Evolutionary conservation across 2,797 vertebrate genomes (phyloP).

Genomic region (Acrossocheilus fasciatus): DNA sequence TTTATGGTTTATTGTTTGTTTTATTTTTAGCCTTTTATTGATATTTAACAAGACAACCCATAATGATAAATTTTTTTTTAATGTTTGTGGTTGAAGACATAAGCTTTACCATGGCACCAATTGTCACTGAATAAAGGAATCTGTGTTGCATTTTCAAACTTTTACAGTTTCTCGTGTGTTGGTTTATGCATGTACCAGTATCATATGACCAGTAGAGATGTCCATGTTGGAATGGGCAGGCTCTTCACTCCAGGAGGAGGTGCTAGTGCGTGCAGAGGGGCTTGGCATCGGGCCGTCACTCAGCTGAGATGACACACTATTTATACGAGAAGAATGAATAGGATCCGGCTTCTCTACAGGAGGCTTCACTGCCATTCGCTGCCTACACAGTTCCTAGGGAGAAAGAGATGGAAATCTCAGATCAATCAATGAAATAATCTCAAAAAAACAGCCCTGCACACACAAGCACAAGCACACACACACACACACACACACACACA

Average conservation of each 20-base stretch:
- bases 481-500: neutral
- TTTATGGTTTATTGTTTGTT: neutral
- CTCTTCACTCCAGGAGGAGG: conserved; percentile 96
- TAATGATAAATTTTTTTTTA: neutral
- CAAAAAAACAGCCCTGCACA: neutral
- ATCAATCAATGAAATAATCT: neutral
- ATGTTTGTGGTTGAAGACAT: neutral
- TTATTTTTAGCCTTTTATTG: neutral
- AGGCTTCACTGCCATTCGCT: conserved; percentile 90
- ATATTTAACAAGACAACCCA: neutral
- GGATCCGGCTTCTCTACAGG: conserved; percentile 84
- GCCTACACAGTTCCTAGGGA: conserved; percentile 92
- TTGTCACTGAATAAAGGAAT: neutral
- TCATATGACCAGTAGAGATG: conserved; percentile 99
- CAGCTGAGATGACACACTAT: conserved; percentile 93
- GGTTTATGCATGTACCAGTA: conserved; percentile 55
- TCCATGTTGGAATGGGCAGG: conserved; percentile 95
- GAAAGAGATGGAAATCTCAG: conserved; percentile 24
- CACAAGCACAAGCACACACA: neutral
- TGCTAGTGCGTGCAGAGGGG: conserved; percentile 90
- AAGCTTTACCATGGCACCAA: neutral
- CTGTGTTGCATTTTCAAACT: neutral
- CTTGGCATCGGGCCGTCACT: conserved; percentile 89
- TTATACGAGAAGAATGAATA: conserved; percentile 84
- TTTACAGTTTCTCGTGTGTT: neutral